Conservation (phyloP, 2,113 vertebrate species). For the Polypterus senegalus region DNA sequence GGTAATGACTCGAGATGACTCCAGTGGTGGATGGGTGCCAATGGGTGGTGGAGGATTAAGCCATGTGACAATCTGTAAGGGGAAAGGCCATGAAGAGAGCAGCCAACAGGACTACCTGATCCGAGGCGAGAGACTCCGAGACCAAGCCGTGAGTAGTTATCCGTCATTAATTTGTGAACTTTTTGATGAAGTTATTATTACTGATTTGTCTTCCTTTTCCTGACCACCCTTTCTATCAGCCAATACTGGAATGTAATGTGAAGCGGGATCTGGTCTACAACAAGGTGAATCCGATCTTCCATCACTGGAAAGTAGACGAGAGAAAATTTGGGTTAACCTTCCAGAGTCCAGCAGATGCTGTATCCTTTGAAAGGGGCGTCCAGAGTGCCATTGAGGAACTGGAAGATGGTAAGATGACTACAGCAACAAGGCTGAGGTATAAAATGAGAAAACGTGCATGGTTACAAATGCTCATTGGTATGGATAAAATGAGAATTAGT, state of each 20-base stretch:
- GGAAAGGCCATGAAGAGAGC: constrained; percentile 60
- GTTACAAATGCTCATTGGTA: background rate
- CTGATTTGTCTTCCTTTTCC: background rate
- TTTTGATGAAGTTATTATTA: background rate
- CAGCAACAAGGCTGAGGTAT: background rate
- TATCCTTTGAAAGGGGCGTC: constrained; percentile 72
- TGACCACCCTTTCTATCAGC: constrained; percentile 38
- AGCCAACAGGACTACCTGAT: constrained; percentile 64
- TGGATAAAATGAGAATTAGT: no score
- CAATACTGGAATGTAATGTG: constrained; percentile 71
- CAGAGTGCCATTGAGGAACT: constrained; percentile 67
- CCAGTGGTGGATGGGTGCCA: constrained; percentile 84
- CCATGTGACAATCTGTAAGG: constrained; percentile 74
- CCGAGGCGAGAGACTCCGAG: constrained; percentile 74
- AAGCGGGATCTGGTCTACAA: constrained; percentile 76
- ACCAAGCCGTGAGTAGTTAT: constrained; percentile 72
- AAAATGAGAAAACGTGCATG: background rate
- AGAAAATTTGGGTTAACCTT: constrained; percentile 82
- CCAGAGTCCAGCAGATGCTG: constrained; percentile 78
- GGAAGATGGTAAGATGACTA: constrained; percentile 50
- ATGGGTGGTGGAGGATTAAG: constrained; percentile 81
- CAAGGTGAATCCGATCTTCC: constrained; percentile 88
- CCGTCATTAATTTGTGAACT: background rate
- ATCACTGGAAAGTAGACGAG: constrained; percentile 81
- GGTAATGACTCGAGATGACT: constrained; percentile 91